Evolutionary conservation across 1,140 invertebrate species (phyloP).

Genomic region (Cyrtorhinus lividipennis): DNA sequence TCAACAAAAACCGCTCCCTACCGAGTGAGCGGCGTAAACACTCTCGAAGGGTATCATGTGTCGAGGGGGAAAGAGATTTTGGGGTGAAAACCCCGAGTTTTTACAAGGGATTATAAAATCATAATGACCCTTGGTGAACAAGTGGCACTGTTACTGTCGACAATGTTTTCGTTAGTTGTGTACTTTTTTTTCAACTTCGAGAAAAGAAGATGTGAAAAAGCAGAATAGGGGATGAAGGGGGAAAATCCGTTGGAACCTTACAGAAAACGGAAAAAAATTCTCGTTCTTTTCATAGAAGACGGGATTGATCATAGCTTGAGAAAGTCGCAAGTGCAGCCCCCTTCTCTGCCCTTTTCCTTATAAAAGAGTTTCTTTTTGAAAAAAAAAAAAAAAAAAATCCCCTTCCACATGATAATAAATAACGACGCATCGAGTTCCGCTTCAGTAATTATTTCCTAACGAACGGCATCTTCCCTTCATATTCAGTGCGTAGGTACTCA

Average conservation of each 20-base stretch:
- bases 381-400: not conserved
- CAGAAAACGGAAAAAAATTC: not conserved
- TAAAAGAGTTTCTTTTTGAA: not conserved
- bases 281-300: not conserved
- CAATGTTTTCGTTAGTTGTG: not conserved
- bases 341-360: not conserved
- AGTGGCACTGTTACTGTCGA: not conserved
- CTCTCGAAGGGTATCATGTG: not conserved
- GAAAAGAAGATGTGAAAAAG: not conserved
- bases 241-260: not conserved
- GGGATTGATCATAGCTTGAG: not conserved
- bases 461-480: not conserved
- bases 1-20: not conserved
- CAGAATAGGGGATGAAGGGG: not conserved
- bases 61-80: not conserved
- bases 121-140: not conserved
- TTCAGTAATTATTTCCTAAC: not conserved
- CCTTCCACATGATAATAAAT: not conserved
- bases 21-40: not conserved
- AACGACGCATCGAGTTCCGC: not conserved
- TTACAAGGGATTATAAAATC: not conserved
- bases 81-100: not conserved
- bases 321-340: not conserved
- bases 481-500: too few species aligned
- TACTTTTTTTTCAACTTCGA: not conserved